These are phyloP conservation scores for Chaitophorus viminalis DNA, from an alignment of 2,888 invertebrate genomes.

Conservation along the genomic window DNA sequence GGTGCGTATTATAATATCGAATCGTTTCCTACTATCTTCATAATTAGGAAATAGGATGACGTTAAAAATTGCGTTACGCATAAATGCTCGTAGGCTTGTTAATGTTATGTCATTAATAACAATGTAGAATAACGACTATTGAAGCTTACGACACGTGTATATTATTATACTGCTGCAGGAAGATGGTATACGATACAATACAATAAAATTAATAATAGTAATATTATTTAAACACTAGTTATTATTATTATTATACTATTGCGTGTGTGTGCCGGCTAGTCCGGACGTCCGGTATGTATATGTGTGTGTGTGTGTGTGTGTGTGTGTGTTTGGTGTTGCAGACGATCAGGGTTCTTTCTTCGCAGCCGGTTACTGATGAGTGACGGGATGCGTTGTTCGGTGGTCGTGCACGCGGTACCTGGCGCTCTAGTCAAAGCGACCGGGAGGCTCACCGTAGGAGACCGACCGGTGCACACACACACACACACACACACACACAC, in stretches of 20 bases:
- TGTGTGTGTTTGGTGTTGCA: background rate
- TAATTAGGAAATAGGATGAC: background rate
- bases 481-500: background rate
- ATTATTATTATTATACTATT: no score
- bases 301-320: background rate
- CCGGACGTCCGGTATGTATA: background rate
- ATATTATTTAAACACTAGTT: no score
- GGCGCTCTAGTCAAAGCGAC: constrained; percentile 48
- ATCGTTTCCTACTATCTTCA: background rate
- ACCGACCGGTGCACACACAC: background rate
- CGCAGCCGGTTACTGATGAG: background rate
- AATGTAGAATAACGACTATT: no score
- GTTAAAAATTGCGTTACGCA: background rate
- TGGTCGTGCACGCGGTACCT: background rate
- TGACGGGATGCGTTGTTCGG: background rate
- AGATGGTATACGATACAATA: no score
- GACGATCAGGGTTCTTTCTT: background rate
- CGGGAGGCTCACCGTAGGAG: constrained; percentile 27
- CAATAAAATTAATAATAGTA: no score
- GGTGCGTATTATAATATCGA: background rate
- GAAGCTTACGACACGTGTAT: no score
- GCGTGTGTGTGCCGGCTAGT: background rate
- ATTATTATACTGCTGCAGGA: no score
- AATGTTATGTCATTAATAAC: no score
- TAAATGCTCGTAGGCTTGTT: no score